These are phyloP conservation scores for Myotis daubentonii DNA, from an alignment of 2,797 vertebrate species.

Conservation along the genomic window DNA sequence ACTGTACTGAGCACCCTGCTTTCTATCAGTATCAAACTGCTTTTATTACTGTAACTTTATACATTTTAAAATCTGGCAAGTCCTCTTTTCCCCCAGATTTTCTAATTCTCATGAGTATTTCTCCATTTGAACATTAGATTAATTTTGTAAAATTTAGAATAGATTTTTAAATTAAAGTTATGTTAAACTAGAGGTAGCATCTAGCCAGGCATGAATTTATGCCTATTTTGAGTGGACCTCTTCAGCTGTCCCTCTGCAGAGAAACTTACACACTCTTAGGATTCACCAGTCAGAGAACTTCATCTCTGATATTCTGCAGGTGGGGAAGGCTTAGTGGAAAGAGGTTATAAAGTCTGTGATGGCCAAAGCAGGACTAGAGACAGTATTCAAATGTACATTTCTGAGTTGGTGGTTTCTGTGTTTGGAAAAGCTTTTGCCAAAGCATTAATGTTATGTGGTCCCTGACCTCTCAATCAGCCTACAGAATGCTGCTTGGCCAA, in stretches of 20 bases:
- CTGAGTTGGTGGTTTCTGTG: neutral
- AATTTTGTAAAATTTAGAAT: constrained; percentile 25
- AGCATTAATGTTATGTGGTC: neutral
- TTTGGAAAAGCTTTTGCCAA: neutral
- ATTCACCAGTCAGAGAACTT: neutral
- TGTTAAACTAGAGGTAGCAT: neutral
- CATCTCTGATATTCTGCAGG: neutral
- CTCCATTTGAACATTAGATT: neutral
- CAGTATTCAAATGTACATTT: neutral
- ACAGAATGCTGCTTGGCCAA: constrained; percentile 4
- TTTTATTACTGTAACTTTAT: neutral
- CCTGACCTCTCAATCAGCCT: neutral
- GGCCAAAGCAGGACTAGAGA: neutral
- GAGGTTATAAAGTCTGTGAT: neutral
- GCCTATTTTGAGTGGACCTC: neutral
- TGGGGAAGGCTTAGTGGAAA: neutral
- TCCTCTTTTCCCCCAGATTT: neutral
- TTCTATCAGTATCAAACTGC: neutral
- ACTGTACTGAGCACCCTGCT: neutral
- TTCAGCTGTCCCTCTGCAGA: neutral
- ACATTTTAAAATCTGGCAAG: neutral
- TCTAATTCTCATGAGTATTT: constrained; percentile 35
- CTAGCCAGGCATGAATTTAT: neutral
- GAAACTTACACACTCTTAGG: neutral
- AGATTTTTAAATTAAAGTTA: neutral